A percentile compares a stretch with the other conserved stretches of the same genome.
These are phyloP conservation scores for Tor tambroides DNA, from an alignment of 2,113 vertebrate genomes.

Conservation along the genomic window DNA sequence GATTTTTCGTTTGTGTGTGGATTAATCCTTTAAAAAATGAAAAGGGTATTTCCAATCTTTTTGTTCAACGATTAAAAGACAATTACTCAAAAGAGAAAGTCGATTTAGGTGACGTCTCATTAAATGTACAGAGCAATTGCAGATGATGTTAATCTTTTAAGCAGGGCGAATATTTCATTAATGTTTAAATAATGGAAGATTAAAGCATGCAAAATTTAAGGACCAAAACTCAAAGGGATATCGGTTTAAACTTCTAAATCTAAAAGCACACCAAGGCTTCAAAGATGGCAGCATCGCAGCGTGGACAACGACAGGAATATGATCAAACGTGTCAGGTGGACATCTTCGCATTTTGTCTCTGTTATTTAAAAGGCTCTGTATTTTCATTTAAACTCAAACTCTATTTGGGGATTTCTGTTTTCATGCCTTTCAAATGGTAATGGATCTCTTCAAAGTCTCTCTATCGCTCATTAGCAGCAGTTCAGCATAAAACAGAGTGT, in stretches of 20 bases:
- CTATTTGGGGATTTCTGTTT: slow-evolving; percentile 5
- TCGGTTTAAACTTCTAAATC: slow-evolving; percentile 9
- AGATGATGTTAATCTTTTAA: slow-evolving; percentile 34
- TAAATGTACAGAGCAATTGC: slow-evolving; percentile 47
- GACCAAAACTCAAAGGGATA: neutral
- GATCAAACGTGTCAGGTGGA: slow-evolving; percentile 7
- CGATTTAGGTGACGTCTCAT: slow-evolving; percentile 15
- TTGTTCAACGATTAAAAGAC: slow-evolving; percentile 48
- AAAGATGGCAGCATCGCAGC: neutral
- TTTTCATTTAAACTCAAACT: slow-evolving; percentile 28
- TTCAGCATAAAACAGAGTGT: slow-evolving; percentile 48
- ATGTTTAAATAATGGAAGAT: slow-evolving; percentile 49
- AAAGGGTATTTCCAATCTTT: slow-evolving; percentile 25
- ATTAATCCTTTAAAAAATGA: neutral
- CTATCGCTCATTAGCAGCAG: slow-evolving; percentile 44
- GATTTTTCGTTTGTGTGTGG: neutral
- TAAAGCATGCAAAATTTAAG: slow-evolving; percentile 52
- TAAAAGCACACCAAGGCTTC: slow-evolving; percentile 28
- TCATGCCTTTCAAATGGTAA: slow-evolving; percentile 32
- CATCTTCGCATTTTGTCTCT: neutral
- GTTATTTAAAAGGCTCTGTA: neutral
- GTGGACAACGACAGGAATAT: neutral
- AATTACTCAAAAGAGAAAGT: slow-evolving; percentile 24
- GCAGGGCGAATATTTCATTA: slow-evolving; percentile 36
- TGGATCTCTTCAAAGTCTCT: slow-evolving; percentile 26